Evolutionary conservation across 2,113 vertebrate genomes (phyloP).

Genomic region (Larimichthys polyactis): DNA sequence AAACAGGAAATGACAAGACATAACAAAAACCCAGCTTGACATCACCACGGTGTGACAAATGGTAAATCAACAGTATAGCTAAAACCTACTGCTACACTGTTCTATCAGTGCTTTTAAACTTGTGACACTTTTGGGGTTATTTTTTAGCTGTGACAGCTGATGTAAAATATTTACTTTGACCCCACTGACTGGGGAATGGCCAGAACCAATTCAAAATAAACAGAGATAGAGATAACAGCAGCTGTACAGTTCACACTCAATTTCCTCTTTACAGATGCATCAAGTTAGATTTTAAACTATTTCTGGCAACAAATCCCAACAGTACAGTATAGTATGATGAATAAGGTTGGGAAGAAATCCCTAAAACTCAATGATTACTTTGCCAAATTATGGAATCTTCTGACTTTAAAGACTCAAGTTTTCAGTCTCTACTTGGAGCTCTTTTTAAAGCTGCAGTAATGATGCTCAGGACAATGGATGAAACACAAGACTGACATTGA

Average conservation of each 20-base stretch:
- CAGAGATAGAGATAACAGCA: neutral
- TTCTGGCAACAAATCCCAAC: neutral
- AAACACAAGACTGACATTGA: neutral
- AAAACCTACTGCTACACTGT: neutral
- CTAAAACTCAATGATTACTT: neutral
- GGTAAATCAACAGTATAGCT: neutral
- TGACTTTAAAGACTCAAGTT: neutral
- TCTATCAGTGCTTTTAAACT: neutral
- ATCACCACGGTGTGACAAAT: too few relatives aligned
- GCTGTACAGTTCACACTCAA: constrained; percentile 12
- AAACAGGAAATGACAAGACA: too few relatives aligned
- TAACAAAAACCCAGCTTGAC: too few relatives aligned
- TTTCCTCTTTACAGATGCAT: neutral
- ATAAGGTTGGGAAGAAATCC: neutral
- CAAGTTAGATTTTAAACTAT: constrained; percentile 1
- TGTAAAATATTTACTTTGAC: constrained; percentile 11
- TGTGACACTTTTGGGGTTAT: neutral
- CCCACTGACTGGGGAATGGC: constrained; percentile 12
- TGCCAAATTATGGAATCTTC: neutral
- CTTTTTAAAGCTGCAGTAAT: neutral
- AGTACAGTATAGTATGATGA: neutral
- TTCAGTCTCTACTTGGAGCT: neutral
- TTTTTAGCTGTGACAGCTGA: constrained; percentile 3
- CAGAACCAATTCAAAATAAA: neutral
- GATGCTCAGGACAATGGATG: neutral